Conservation (phyloP, 2,113 vertebrate species). For the Rutilus rutilus region DNA sequence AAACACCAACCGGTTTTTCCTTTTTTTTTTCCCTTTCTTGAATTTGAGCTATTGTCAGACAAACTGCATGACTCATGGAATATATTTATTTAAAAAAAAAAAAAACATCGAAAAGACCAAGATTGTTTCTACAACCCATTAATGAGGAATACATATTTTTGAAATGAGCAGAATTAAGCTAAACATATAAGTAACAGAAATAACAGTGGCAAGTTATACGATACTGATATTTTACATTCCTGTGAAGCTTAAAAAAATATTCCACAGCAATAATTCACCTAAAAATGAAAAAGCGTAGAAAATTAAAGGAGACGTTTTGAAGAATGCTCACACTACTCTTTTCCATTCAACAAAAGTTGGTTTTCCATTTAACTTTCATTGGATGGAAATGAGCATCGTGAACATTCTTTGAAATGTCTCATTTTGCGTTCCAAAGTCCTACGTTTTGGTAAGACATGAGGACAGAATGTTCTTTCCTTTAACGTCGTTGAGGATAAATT, state of each 20-base stretch:
- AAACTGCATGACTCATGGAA: conserved; percentile 70
- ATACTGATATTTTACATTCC: conserved; percentile 11
- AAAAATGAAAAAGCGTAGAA: not conserved
- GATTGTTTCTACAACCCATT: conserved; percentile 65
- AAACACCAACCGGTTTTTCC: conserved; percentile 63
- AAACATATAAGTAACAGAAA: conserved; percentile 57
- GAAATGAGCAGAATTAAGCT: conserved; percentile 50
- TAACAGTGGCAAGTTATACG: conserved; percentile 42
- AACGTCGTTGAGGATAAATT: not conserved
- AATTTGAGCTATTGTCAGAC: conserved; percentile 63
- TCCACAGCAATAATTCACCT: not conserved
- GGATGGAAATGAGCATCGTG: not conserved
- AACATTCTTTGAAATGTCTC: not conserved
- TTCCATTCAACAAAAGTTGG: not conserved
- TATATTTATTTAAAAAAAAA: conserved; percentile 60
- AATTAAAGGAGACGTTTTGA: not conserved
- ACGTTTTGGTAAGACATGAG: not conserved
- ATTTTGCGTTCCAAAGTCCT: not conserved
- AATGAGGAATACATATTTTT: conserved; percentile 68
- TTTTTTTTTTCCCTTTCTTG: conserved; percentile 47
- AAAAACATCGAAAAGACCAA: conserved; percentile 13
- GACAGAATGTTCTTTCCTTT: not conserved
- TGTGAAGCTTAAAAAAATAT: not conserved
- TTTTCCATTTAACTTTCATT: not conserved
- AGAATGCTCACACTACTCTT: not conserved